phyloP scores from a whole-genome alignment of 2,113 vertebrate genomes.

The Hippocampus comes region DNA sequence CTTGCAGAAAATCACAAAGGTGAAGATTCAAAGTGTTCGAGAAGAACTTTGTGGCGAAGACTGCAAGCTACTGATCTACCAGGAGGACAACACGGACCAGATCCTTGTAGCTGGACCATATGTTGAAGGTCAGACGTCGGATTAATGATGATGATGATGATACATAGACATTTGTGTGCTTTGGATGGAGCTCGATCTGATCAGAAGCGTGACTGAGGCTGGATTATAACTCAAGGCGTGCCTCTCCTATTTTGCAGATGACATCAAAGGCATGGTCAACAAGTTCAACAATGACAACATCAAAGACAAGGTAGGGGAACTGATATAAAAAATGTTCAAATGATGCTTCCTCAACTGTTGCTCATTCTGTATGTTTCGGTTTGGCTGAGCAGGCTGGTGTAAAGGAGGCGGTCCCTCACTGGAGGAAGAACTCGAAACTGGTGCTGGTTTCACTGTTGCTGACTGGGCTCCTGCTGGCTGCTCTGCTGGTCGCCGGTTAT shows the following conservation, averaged over 20 bases:
- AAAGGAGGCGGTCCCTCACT: slow-evolving; percentile 51
- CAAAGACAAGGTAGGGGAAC: slow-evolving; percentile 63
- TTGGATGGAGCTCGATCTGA: not conserved
- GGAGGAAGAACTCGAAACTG: slow-evolving; percentile 73
- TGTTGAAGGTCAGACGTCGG: slow-evolving; percentile 65
- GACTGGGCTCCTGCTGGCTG: slow-evolving; percentile 80
- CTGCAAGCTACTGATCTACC: slow-evolving; percentile 70
- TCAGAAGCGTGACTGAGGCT: not conserved
- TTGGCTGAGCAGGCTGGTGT: slow-evolving; percentile 56
- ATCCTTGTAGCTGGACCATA: slow-evolving; percentile 67
- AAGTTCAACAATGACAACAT: slow-evolving; percentile 75
- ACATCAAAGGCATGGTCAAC: slow-evolving; percentile 60
- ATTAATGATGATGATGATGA: not conserved
- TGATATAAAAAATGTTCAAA: not conserved
- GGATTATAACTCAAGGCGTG: not conserved
- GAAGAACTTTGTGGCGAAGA: slow-evolving; percentile 62
- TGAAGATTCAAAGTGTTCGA: slow-evolving; percentile 54
- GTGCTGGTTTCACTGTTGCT: slow-evolving; percentile 87
- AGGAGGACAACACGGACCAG: slow-evolving; percentile 59
- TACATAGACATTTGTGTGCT: not conserved
- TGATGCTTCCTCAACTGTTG: not conserved
- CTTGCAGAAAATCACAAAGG: slow-evolving; percentile 59
- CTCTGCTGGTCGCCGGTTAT: slow-evolving; percentile 79
- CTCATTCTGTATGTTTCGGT: not conserved
- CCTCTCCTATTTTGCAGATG: slow-evolving; percentile 47